Base-by-base conservation (phyloP, 2,113 vertebrate species). In the Catharus fuscescens region DNA sequence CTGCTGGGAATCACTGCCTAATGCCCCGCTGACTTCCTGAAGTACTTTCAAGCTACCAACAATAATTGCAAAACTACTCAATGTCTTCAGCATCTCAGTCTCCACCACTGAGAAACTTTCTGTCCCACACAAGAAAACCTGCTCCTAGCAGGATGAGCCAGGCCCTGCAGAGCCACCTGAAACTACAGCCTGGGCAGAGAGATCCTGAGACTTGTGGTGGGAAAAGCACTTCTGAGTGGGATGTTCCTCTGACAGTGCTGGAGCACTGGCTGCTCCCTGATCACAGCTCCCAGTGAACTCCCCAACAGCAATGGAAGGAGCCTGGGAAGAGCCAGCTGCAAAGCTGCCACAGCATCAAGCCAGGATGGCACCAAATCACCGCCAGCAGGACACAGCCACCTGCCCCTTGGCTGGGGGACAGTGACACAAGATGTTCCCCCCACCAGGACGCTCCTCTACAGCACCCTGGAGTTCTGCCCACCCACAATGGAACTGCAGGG, bases 221-320 rank as follows among this genome's bases (percentile, higher is more conserved):
- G 40, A 60, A 47, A 90, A 83, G 14, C 47, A 20, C 7, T 29
- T 34, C 42, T 1, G 1, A 36, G 52, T 0, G 0, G 28, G 44
- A 54, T 7, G 28, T 7, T 83, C 42, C n/a, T 62, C 45, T 0
- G 0, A 14, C 19, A 11, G 1, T 1, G 19, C 45, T 1, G 1
- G 18, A 29, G 50, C 7, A 45, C 18, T 8, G 14, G 40, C 40
- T 40, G 40, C 40, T 40, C 40, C 56, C 15, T 16, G 31, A 11
- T 9, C 11, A 5, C 57, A 53, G 71, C 25, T 26, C 59, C 29
- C 59, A 36, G 48, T 6, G 29, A 54, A 8, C 10, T 9, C 20
- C 18, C 31, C 15, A 26, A 20, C 38, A 12, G 14, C 0, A 0
- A 17, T 0, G 0, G 19, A 71, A 26, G 0, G 0, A 56, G 38